A percentile compares a stretch with the other conserved stretches of the same genome.
phyloP scores from a whole-genome alignment of 2,113 vertebrate genomes.

The Amphiprion percula region DNA sequence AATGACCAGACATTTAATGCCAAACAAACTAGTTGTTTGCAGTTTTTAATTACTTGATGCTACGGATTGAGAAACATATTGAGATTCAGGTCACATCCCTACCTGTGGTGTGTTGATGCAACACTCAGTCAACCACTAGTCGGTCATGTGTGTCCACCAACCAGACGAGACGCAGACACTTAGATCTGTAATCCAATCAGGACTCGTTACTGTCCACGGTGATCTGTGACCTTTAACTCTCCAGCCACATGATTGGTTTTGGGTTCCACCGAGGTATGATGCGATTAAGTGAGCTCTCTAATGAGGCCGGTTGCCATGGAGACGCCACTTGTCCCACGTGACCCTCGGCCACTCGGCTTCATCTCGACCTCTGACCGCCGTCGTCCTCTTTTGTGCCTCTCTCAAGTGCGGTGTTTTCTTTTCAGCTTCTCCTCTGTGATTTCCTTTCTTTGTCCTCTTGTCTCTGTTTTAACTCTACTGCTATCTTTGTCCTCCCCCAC shows the following conservation, averaged over 20 bases:
- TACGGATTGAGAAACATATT: background rate
- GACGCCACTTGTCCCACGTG: constrained; percentile 27
- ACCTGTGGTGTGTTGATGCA: background rate
- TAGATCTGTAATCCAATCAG: constrained; percentile 54
- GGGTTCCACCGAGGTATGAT: constrained; percentile 43
- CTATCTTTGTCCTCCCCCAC: background rate
- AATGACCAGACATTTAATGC: too few species aligned
- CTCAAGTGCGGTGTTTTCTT: constrained; percentile 28
- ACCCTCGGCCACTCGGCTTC: constrained; percentile 35
- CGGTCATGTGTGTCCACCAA: constrained; percentile 20
- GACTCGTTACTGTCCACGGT: constrained; percentile 47
- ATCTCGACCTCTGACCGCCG: constrained; percentile 32
- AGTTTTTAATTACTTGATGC: too few species aligned
- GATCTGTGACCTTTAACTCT: constrained; percentile 58
- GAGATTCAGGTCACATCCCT: too few species aligned
- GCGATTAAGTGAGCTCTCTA: constrained; percentile 45
- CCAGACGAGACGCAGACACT: constrained; percentile 33
- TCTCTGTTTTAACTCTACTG: constrained; percentile 6
- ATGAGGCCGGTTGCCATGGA: constrained; percentile 60
- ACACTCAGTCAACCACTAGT: background rate
- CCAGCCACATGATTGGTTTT: constrained; percentile 55
- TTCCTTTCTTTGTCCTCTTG: constrained; percentile 49
- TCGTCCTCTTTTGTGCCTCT: background rate
- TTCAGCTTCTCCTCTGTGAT: constrained; percentile 16
- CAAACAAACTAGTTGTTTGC: too few species aligned